Percentiles rank a stretch among this genome's conserved stretches.
phyloP scores from a whole-genome alignment of 2,888 invertebrate genomes.

The Pammene fasciana region DNA sequence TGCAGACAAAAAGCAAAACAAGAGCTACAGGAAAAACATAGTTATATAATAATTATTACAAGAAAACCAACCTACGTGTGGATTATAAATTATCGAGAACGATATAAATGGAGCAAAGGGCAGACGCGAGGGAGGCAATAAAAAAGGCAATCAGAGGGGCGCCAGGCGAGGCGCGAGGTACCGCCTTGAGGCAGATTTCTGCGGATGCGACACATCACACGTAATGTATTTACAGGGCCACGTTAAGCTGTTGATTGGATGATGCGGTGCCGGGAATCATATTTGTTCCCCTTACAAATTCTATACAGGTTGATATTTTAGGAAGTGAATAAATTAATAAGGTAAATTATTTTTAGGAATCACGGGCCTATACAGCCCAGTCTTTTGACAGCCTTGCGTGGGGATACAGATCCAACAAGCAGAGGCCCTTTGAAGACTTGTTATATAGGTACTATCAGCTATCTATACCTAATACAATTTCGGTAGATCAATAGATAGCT shows the following conservation, averaged over 20 bases:
- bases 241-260: constrained; percentile 60
- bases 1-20: constrained; percentile 21
- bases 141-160: constrained; percentile 63
- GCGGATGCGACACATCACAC: constrained; percentile 55
- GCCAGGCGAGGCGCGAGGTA: constrained; percentile 40
- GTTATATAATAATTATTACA: constrained; percentile 30
- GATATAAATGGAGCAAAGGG: constrained; percentile 51
- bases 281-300: constrained; percentile 45
- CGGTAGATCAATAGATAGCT: too few relatives aligned
- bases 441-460: too few relatives aligned
- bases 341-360: neutral
- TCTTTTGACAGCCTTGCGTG: too few relatives aligned
- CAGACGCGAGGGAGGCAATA: constrained; percentile 56
- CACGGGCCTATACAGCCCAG: too few relatives aligned
- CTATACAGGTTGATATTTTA: constrained; percentile 26
- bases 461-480: too few relatives aligned
- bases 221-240: constrained; percentile 58
- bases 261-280: constrained; percentile 52
- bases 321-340: neutral
- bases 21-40: constrained; percentile 7
- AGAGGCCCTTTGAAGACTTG: too few relatives aligned
- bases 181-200: constrained; percentile 46
- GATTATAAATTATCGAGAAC: constrained; percentile 41
- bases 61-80: constrained; percentile 33
- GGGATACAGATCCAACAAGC: too few relatives aligned